phyloP scores from a whole-genome alignment of 2,113 vertebrate species.

The Psilopogon haemacephalus region DNA sequence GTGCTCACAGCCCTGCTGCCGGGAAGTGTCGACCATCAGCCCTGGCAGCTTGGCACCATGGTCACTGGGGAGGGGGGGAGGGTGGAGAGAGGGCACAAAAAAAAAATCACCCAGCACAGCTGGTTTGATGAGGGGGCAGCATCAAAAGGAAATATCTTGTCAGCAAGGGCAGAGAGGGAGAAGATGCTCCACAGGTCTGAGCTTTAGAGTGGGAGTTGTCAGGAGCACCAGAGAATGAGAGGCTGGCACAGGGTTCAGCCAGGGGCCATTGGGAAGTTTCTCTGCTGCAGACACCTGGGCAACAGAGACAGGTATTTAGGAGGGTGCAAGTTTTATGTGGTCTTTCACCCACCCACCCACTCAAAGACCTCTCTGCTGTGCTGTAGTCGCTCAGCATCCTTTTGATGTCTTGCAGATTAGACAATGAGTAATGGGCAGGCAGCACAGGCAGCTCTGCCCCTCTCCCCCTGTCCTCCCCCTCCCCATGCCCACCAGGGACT shows the following conservation, averaged over 20 bases:
- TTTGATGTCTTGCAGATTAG: not conserved
- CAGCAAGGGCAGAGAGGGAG: not conserved
- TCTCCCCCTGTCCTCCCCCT: fast-evolving
- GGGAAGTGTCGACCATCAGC: not conserved
- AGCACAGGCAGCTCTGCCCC: not conserved
- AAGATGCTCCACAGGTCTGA: fast-evolving
- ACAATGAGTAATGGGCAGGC: not conserved
- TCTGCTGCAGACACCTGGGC: not conserved
- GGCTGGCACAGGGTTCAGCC: fast-evolving
- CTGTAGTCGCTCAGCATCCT: not conserved
- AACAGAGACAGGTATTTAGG: not conserved
- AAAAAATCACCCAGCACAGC: not conserved
- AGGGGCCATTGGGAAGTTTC: fast-evolving
- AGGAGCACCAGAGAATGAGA: not conserved
- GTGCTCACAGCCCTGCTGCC: constrained; percentile 9
- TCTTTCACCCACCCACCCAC: not conserved
- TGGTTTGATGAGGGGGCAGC: not conserved
- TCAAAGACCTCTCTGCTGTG: fast-evolving
- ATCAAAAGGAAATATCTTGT: not conserved
- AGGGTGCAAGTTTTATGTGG: not conserved
- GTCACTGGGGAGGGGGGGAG: not conserved
- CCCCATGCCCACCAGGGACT: not conserved
- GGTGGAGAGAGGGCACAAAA: fast-evolving
- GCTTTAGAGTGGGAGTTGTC: not conserved
- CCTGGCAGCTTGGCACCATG: fast-evolving